These are phyloP conservation scores for Lacerta agilis DNA, from an alignment of 2,797 vertebrate genomes.

Conservation along the genomic window DNA sequence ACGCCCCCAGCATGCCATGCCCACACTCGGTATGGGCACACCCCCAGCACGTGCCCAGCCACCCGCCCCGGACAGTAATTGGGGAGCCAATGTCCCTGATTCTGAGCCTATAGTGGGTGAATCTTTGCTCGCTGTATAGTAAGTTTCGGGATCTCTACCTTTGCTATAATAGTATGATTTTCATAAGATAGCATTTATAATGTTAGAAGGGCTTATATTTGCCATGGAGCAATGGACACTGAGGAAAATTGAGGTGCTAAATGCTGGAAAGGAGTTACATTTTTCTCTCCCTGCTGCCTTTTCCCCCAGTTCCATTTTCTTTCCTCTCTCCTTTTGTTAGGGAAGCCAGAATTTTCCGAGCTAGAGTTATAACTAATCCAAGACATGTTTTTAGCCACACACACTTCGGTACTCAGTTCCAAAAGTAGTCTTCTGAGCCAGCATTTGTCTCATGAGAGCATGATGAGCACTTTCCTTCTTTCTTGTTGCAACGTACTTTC, in stretches of 20 bases:
- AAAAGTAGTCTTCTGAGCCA: slow-evolving; percentile 11
- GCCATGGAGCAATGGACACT: slow-evolving; percentile 49
- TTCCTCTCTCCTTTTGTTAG: slow-evolving; percentile 46
- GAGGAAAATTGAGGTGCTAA: slow-evolving; percentile 55
- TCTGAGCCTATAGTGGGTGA: slow-evolving; percentile 42
- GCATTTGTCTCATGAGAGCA: slow-evolving; percentile 46
- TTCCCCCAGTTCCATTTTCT: slow-evolving; percentile 44
- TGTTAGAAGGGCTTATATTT: slow-evolving; percentile 47
- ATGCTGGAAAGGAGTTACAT: slow-evolving; percentile 49
- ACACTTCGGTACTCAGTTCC: slow-evolving; percentile 26
- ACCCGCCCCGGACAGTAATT: too few species aligned
- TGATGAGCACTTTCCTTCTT: slow-evolving; percentile 38
- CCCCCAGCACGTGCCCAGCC: too few species aligned
- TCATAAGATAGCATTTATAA: slow-evolving; percentile 54
- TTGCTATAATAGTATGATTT: slow-evolving; percentile 51
- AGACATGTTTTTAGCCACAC: slow-evolving; percentile 52
- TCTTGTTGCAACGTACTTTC: neutral
- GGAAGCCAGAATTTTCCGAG: slow-evolving; percentile 43
- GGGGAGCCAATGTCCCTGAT: too few species aligned
- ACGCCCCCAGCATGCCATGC: too few species aligned
- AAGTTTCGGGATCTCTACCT: slow-evolving; percentile 40
- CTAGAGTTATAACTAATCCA: slow-evolving; percentile 35
- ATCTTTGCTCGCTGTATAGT: slow-evolving; percentile 7
- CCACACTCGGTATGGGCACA: too few species aligned
- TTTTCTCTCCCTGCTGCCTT: slow-evolving; percentile 44